A percentile compares a stretch with the other conserved stretches of the same genome.
phyloP scores from a whole-genome alignment of 2,888 invertebrate genomes.

The Chaetoderma sp. region DNA sequence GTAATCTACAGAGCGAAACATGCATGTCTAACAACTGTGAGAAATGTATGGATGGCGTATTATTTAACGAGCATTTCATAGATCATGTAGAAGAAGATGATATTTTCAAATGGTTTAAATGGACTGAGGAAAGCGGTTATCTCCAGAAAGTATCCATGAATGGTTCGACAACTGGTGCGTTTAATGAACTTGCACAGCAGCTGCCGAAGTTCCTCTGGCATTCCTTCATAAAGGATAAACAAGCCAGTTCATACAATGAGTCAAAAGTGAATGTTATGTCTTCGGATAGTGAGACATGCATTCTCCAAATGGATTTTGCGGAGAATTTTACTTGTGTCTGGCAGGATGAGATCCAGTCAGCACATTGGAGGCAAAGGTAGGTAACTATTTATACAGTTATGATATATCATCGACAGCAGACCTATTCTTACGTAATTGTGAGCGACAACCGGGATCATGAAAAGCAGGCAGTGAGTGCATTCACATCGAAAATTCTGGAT shows the following conservation, averaged over 20 bases:
- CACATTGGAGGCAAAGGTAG: conserved; percentile 21
- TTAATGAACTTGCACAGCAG: not conserved
- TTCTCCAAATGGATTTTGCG: conserved; percentile 25
- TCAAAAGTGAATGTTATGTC: not conserved
- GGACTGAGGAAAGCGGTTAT: conserved; percentile 8
- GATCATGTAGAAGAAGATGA: not conserved
- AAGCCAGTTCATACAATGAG: conserved; percentile 7
- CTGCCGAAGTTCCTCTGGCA: conserved; percentile 9
- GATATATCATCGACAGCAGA: conserved; percentile 11
- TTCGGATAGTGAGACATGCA: not conserved
- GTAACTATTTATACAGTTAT: conserved; percentile 12
- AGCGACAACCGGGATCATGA: conserved; percentile 14
- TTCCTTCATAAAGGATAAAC: conserved; percentile 18
- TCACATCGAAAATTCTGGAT: conserved; percentile 6
- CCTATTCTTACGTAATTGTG: conserved; percentile 8
- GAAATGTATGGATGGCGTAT: not conserved
- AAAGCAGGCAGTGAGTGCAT: conserved; percentile 16
- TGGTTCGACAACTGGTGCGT: conserved; percentile 2
- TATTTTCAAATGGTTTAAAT: conserved; percentile 12
- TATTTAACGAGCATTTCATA: not conserved
- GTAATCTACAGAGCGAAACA: conserved; percentile 2
- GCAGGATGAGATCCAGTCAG: conserved; percentile 27
- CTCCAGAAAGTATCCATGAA: conserved; percentile 4
- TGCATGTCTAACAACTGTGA: conserved; percentile 22
- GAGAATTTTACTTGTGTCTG: conserved; percentile 15